Conservation (phyloP, 2,113 vertebrate genomes). For the Dasyurus viverrinus region DNA sequence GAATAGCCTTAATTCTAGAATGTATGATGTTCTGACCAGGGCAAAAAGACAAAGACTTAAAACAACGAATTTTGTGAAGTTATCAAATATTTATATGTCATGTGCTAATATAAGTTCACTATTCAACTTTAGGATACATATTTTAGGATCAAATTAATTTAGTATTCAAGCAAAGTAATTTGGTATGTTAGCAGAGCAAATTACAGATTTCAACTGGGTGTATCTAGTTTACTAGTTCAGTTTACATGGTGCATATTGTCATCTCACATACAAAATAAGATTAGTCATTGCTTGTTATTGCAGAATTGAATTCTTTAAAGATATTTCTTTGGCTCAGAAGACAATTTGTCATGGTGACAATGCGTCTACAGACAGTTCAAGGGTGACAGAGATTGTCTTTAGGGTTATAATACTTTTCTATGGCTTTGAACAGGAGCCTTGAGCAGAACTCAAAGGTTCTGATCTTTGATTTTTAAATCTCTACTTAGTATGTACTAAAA, state of each 20-base stretch:
- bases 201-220: neutral
- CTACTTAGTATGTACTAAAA: neutral
- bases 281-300: slow-evolving; percentile 52
- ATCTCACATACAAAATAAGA: neutral
- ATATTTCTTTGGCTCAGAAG: slow-evolving; percentile 21
- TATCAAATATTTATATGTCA: neutral
- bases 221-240: neutral
- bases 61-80: slow-evolving; percentile 16
- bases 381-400: neutral
- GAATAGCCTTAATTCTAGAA: neutral
- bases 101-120: slow-evolving; percentile 12
- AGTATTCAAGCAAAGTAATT: neutral
- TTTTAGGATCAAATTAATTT: neutral
- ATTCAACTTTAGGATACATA: slow-evolving; percentile 17
- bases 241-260: neutral
- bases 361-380: slow-evolving; percentile 29
- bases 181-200: neutral
- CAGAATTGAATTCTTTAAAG: slow-evolving; percentile 41
- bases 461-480: neutral
- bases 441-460: neutral
- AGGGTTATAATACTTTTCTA: slow-evolving; percentile 29
- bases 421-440: neutral
- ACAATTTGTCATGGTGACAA: neutral
- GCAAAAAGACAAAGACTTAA: neutral
- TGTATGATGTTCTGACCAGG: slow-evolving; percentile 10